phyloP scores from a whole-genome alignment of 1,140 invertebrate species.

The Tetramorium parvispinum region DNA sequence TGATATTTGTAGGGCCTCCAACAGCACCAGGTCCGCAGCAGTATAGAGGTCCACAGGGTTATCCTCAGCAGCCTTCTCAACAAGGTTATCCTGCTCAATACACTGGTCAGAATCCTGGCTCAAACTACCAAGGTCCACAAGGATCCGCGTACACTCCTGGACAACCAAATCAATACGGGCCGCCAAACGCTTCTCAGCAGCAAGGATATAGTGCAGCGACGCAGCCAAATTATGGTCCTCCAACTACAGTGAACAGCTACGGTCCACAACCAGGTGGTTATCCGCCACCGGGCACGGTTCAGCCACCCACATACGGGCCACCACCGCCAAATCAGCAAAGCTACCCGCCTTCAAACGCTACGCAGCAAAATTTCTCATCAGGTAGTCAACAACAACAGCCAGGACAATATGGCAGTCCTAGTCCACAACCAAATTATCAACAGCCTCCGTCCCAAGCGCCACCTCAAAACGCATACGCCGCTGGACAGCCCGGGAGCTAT shows the following conservation, averaged over 20 bases:
- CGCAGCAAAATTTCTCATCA: constrained; percentile 82
- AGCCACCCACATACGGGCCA: constrained; percentile 83
- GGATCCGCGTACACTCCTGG: constrained; percentile 79
- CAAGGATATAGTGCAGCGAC: constrained; percentile 80
- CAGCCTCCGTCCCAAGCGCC: constrained; percentile 83
- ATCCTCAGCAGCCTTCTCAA: constrained; percentile 86
- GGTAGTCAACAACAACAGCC: constrained; percentile 80
- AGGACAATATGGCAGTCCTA: constrained; percentile 83
- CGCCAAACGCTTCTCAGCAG: constrained; percentile 81
- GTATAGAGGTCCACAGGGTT: constrained; percentile 86
- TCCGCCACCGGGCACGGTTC: constrained; percentile 79
- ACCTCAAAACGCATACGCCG: constrained; percentile 82
- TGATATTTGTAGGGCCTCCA: constrained; percentile 75
- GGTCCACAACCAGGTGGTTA: constrained; percentile 83
- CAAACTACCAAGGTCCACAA: constrained; percentile 84
- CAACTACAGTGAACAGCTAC: constrained; percentile 83
- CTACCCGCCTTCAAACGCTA: constrained; percentile 81
- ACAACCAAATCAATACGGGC: constrained; percentile 83
- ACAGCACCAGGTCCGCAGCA: constrained; percentile 83
- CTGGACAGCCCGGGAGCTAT: constrained; percentile 82
- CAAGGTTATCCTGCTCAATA: constrained; percentile 86
- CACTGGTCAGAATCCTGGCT: constrained; percentile 83
- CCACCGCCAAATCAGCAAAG: constrained; percentile 83
- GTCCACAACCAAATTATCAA: constrained; percentile 83
- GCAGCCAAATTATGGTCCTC: constrained; percentile 84